A percentile compares a stretch with the other conserved stretches of the same genome.
phyloP scores from a whole-genome alignment of 2,797 vertebrate genomes.

The Sciaenops ocellatus region DNA sequence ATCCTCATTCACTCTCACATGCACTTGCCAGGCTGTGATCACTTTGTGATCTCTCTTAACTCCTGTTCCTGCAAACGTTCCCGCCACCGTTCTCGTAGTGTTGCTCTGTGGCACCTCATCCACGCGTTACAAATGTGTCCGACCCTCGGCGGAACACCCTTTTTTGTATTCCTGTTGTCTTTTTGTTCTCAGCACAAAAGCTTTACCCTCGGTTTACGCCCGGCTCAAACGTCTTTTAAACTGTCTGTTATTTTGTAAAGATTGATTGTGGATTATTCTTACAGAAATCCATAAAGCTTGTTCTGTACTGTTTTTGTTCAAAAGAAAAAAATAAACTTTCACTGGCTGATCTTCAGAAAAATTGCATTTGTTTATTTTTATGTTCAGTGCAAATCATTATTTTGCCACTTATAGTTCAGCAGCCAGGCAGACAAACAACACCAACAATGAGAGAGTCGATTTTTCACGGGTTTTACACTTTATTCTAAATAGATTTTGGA shows the following conservation, averaged over 20 bases:
- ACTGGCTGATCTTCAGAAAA: too few relatives aligned
- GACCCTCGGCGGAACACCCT: constrained; percentile 54
- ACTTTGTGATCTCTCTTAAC: constrained; percentile 53
- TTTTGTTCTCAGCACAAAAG: not conserved
- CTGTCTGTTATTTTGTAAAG: constrained; percentile 3
- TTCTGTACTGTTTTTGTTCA: not conserved
- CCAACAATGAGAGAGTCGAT: not conserved
- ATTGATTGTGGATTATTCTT: not conserved
- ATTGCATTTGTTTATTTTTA: not conserved
- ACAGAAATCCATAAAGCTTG: not conserved
- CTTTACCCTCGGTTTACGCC: not conserved
- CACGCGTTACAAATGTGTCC: constrained; percentile 66
- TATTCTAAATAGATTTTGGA: not conserved
- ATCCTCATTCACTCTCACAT: constrained; percentile 37
- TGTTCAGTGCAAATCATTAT: not conserved
- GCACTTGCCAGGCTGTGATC: constrained; percentile 43
- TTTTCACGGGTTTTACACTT: not conserved
- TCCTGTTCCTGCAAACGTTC: constrained; percentile 49
- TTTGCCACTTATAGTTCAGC: not conserved
- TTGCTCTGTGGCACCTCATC: constrained; percentile 59
- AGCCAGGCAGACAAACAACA: not conserved
- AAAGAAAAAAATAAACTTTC: not conserved
- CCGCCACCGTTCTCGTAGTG: constrained; percentile 33
- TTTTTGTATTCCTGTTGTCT: constrained; percentile 9
- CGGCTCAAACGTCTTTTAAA: not conserved